Conservation (phyloP, 2,113 vertebrate species). For the Cranoglanis bouderius region DNA sequence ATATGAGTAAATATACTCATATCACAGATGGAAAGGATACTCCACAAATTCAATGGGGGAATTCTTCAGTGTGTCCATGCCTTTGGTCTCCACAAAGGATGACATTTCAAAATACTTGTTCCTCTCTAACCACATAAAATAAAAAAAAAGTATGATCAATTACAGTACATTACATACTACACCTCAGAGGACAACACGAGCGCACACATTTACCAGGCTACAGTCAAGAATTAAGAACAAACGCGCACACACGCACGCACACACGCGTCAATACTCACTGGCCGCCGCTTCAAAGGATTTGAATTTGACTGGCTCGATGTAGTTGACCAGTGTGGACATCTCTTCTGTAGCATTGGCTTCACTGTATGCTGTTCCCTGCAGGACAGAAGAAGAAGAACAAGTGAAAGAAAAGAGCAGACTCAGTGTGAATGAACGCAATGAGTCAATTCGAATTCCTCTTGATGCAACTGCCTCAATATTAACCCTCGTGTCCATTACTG, state of each 20-base stretch:
- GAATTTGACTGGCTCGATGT: conserved; percentile 89
- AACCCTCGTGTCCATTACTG: background rate
- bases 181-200: background rate
- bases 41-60: conserved; percentile 86
- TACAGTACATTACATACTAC: background rate
- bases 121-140: conserved; percentile 69
- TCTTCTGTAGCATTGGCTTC: conserved; percentile 89
- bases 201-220: background rate
- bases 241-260: background rate
- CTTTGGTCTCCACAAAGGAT: conserved; percentile 90
- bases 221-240: background rate
- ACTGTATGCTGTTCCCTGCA: conserved; percentile 87
- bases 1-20: background rate
- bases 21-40: conserved; percentile 75
- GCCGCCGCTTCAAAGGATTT: conserved; percentile 82
- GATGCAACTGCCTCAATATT: background rate
- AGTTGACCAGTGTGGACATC: conserved; percentile 91
- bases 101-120: conserved; percentile 90
- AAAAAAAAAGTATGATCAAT: background rate
- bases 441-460: background rate
- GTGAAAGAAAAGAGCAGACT: background rate
- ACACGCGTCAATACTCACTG: conserved; percentile 74
- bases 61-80: conserved; percentile 84
- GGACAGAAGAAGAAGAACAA: background rate
- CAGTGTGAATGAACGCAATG: background rate